phyloP scores from a whole-genome alignment of 1,140 invertebrate species.

The Sitobion miscanthi region DNA sequence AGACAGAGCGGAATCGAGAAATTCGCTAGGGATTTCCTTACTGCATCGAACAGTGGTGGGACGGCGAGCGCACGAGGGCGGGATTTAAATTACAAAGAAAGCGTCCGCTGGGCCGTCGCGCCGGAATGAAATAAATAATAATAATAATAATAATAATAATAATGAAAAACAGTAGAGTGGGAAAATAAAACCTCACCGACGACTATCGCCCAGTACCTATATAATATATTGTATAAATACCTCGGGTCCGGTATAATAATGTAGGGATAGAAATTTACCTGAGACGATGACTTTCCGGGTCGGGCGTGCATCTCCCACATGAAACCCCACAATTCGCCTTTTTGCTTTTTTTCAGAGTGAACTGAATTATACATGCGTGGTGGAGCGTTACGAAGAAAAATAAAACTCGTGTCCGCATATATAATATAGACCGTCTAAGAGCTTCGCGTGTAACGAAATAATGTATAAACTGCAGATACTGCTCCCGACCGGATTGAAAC shows the following conservation, averaged over 20 bases:
- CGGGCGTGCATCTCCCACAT: not conserved
- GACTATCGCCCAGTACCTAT: not conserved
- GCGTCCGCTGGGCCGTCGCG: not conserved
- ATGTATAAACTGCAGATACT: not conserved
- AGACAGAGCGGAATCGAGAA: not conserved
- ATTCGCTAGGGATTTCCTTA: slow-evolving; percentile 29
- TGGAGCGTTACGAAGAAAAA: not conserved
- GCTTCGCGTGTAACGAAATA: slow-evolving; percentile 3
- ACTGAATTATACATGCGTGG: slow-evolving; percentile 19
- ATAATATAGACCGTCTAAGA: not conserved
- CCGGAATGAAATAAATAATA: not conserved
- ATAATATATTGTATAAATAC: not conserved
- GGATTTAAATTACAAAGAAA: slow-evolving; percentile 48
- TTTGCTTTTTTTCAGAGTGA: not conserved
- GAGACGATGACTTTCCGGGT: not conserved
- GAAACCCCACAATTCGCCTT: not conserved
- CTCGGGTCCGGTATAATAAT: not conserved
- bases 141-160: slow-evolving; percentile 17
- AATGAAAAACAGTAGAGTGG: not conserved
- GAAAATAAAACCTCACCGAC: not conserved
- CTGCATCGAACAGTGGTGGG: not conserved
- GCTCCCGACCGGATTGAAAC: slow-evolving; percentile 23
- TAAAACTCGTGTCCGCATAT: slow-evolving; percentile 20
- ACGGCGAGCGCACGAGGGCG: not conserved
- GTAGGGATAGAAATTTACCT: not conserved